These are phyloP conservation scores for Accipiter badius DNA, from an alignment of 2,797 vertebrate species.

Conservation along the genomic window DNA sequence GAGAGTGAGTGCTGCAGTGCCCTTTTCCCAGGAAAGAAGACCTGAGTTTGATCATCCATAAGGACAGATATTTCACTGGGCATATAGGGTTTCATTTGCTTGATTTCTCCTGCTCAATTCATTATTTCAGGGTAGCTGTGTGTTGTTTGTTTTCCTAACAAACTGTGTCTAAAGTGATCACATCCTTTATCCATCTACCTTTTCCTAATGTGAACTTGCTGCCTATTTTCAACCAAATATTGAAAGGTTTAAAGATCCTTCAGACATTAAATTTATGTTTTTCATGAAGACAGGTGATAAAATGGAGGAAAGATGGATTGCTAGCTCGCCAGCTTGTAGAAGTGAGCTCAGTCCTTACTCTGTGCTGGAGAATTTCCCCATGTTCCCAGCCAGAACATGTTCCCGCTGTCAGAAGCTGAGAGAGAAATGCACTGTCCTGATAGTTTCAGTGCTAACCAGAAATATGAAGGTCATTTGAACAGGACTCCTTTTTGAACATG, in stretches of 20 bases:
- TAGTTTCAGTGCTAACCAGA: background rate
- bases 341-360: background rate
- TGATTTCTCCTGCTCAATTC: background rate
- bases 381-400: fast-evolving
- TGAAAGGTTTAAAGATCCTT: background rate
- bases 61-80: background rate
- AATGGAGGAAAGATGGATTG: background rate
- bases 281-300: background rate
- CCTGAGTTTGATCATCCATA: background rate
- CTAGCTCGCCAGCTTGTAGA: background rate
- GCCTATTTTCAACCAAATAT: background rate
- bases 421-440: background rate
- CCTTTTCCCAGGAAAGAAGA: background rate
- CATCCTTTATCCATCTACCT: background rate
- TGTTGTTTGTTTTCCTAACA: background rate
- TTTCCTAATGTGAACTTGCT: background rate
- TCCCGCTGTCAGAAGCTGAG: background rate
- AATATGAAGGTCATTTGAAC: background rate
- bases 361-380: background rate
- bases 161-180: background rate
- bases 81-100: background rate
- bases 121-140: background rate
- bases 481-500: background rate
- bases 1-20: background rate
- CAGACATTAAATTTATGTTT: background rate